Evolutionary conservation across 2,113 vertebrate genomes (phyloP).

Genomic region (Suncus etruscus): DNA sequence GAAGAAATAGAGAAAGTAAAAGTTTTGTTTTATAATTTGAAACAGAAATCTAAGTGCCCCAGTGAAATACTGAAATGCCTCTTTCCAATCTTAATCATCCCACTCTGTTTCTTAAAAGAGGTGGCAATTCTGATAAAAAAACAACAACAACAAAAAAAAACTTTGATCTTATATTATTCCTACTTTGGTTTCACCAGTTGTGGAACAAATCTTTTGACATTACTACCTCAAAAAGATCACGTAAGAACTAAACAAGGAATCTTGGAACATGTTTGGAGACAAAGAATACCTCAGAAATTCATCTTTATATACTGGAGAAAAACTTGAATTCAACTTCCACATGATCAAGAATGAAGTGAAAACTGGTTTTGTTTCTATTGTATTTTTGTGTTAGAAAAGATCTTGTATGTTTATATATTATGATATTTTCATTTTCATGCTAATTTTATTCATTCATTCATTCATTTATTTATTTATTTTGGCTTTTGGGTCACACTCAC

Average conservation of each 20-base stretch:
- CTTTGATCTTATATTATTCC: background rate
- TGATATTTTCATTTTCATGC: background rate
- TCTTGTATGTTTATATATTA: background rate
- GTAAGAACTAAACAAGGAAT: background rate
- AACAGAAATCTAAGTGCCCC: background rate
- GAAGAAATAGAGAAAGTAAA: background rate
- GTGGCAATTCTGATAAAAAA: no score
- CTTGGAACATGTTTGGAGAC: background rate
- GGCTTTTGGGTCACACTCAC: no score
- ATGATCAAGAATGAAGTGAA: background rate
- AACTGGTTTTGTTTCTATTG: background rate
- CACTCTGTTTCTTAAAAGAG: background rate
- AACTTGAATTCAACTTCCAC: background rate
- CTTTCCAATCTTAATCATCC: background rate
- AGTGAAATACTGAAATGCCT: background rate
- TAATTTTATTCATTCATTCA: background rate
- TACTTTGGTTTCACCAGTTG: background rate
- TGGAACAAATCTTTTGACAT: constrained; percentile 8
- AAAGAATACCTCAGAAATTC: rapidly evolving
- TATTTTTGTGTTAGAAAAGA: background rate
- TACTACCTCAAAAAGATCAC: background rate
- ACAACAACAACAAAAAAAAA: background rate
- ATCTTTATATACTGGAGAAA: background rate
- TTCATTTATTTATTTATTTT: no score
- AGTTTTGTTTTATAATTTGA: background rate